Base-by-base conservation (phyloP, 2,113 vertebrate species). In the Brachyhypopomus occidentalis region DNA sequence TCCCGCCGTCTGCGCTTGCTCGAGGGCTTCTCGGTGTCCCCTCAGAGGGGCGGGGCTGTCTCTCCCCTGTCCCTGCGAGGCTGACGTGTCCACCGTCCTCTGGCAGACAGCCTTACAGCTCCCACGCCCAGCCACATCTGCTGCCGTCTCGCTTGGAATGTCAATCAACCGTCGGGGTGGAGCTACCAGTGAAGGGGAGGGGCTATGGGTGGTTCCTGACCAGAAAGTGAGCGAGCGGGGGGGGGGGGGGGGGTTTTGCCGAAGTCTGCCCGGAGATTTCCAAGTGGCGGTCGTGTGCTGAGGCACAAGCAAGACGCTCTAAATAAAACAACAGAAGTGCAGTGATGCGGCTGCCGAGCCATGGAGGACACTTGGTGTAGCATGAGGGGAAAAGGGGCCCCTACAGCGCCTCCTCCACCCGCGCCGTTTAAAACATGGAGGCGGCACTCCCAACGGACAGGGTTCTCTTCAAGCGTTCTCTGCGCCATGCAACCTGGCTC, bases 321-420 rank as follows among this genome's bases (percentile, higher is more conserved):
- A 55, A 80, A 73, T 73, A 80, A 80, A 80, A 72, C 69, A 30
- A 25, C 77, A 71, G 34, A 60, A 16, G 38, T 22, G n/a, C n/a
- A 17, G 38, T 8, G n/a, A 34, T 34, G 16, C 19, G 58, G 48
- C 45, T 55, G 70, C 70, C 2, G 70, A 45, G 45, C 30, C 58
- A 48, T 23, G 2, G 20, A 8, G 38, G 19, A 69, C 58, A 22
- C 17, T 64, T 27, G 16, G 45, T 25, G 71, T 19, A 17, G 45
- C 5, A 45, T 30, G 27, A 34, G 52, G 23, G 58, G 20, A 72
- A 62, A 66, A 25, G 66, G 45, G 27, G n/a, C n/a, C n/a, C n/a
- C n/a, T n/a, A 4, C 14, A 8, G 23, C 23, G 22, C 11, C n/a
- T 63, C 11, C 19, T 63, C 60, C 2, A 7, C 60, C 23, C 6